phyloP scores from a whole-genome alignment of 2,797 vertebrate species.

The Synaphobranchus kaupii region DNA sequence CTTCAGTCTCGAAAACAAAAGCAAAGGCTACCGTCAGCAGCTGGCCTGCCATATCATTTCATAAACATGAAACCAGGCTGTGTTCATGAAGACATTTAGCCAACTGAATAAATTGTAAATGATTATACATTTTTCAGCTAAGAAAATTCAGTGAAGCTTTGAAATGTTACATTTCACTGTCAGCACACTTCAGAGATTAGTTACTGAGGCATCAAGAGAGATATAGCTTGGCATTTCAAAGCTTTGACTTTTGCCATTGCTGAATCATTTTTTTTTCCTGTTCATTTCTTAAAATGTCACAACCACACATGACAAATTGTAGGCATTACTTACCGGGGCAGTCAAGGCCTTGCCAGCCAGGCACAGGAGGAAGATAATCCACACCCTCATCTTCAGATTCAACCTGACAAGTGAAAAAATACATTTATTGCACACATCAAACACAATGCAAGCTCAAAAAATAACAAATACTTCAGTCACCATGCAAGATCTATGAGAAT shows the following conservation, averaged over 20 bases:
- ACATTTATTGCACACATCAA: not conserved
- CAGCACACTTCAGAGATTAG: not conserved
- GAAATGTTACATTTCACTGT: not conserved
- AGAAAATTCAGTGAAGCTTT: not conserved
- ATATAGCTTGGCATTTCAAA: not conserved
- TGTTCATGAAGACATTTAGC: not conserved
- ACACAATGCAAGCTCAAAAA: not conserved
- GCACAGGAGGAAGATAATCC: constrained; percentile 93
- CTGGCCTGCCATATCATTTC: constrained; percentile 18
- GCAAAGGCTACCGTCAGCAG: constrained; percentile 18
- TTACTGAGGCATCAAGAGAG: not conserved
- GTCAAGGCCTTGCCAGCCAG: constrained; percentile 89
- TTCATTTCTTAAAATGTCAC: constrained; percentile 1
- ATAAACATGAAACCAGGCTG: constrained; percentile 17
- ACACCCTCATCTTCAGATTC: constrained; percentile 89
- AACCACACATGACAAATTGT: not conserved
- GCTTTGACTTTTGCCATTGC: not conserved
- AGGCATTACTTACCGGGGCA: constrained; percentile 82
- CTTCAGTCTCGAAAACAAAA: constrained; percentile 60
- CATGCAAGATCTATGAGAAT: not conserved
- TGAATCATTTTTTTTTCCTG: not conserved
- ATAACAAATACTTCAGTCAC: not conserved
- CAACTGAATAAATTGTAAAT: not conserved
- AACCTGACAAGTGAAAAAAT: constrained; percentile 58
- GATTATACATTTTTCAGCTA: not conserved